Conservation (phyloP, 1,140 invertebrate genomes). For the Pachyrhynchus sulphureomaculatus region DNA sequence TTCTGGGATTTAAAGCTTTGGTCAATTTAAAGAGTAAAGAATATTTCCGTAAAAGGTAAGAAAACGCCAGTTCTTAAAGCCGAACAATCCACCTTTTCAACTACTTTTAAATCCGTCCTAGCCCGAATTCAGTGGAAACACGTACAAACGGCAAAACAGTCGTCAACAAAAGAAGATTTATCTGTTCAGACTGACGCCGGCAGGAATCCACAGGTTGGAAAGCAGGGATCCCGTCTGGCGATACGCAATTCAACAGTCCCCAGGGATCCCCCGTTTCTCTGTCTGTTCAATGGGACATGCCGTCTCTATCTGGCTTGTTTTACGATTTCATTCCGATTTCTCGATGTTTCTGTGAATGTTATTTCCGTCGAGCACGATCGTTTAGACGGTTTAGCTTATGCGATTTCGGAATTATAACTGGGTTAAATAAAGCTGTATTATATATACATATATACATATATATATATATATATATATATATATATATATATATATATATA, state of each 20-base stretch:
- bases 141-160: conserved; percentile 4
- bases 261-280: conserved; percentile 1
- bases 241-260: background rate
- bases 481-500: too few species aligned
- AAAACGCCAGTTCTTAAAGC: background rate
- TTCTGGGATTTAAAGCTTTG: too few species aligned
- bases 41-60: too few species aligned
- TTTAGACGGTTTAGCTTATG: too few species aligned
- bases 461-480: too few species aligned
- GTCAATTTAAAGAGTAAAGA: too few species aligned
- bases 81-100: background rate
- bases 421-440: too few species aligned
- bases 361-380: background rate
- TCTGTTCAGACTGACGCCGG: background rate
- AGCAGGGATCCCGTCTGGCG: background rate
- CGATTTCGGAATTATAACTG: too few species aligned
- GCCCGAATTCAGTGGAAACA: background rate
- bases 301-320: background rate
- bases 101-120: background rate
- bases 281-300: conserved; percentile 3
- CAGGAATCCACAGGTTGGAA: conserved; percentile 3
- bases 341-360: conserved; percentile 1
- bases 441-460: too few species aligned
- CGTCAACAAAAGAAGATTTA: conserved; percentile 8
- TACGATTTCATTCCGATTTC: conserved; percentile 6